Evolutionary conservation across 1,140 invertebrate species (phyloP).

Genomic region (Scaptomyza hsui): DNA sequence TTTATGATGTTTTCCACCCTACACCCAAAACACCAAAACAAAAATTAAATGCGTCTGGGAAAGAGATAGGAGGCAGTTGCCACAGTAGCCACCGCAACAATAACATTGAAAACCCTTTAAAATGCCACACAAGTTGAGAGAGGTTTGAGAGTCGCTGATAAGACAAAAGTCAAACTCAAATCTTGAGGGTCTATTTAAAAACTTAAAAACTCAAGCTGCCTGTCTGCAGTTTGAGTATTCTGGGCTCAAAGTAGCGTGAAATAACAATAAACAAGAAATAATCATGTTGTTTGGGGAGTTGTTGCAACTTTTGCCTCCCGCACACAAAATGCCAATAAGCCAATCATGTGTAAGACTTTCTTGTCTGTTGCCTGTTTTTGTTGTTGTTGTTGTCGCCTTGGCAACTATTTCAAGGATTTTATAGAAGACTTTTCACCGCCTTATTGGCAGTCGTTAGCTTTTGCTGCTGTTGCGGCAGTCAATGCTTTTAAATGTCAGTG

Average conservation of each 20-base stretch:
- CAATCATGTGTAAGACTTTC: slow-evolving; percentile 79
- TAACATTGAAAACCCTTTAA: slow-evolving; percentile 55
- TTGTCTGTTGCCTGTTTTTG: slow-evolving; percentile 27
- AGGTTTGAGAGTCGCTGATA: slow-evolving; percentile 30
- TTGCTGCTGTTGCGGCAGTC: slow-evolving; percentile 25
- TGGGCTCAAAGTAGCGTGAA: slow-evolving; percentile 64
- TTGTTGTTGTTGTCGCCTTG: slow-evolving; percentile 32
- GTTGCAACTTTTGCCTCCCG: slow-evolving; percentile 10
- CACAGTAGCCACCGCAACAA: slow-evolving; percentile 50
- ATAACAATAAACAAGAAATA: slow-evolving; percentile 81
- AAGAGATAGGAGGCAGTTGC: slow-evolving; percentile 61
- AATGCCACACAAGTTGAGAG: slow-evolving; percentile 60
- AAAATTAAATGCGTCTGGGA: slow-evolving; percentile 64
- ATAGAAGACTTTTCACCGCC: slow-evolving; percentile 10
- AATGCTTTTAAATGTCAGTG: slow-evolving; percentile 53
- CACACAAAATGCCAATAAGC: slow-evolving; percentile 37
- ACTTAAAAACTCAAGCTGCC: slow-evolving; percentile 19
- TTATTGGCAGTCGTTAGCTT: slow-evolving; percentile 44
- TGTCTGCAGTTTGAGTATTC: slow-evolving; percentile 15
- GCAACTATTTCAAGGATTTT: slow-evolving; percentile 39
- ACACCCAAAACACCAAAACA: too few species aligned
- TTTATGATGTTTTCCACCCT: slow-evolving; percentile 65
- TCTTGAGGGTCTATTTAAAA: slow-evolving; percentile 26
- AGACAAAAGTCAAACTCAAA: slow-evolving; percentile 39
- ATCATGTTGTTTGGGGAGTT: slow-evolving; percentile 65